Evolutionary conservation across 1,140 invertebrate species (phyloP).

Genomic region (Druon quercuslanigerum): DNA sequence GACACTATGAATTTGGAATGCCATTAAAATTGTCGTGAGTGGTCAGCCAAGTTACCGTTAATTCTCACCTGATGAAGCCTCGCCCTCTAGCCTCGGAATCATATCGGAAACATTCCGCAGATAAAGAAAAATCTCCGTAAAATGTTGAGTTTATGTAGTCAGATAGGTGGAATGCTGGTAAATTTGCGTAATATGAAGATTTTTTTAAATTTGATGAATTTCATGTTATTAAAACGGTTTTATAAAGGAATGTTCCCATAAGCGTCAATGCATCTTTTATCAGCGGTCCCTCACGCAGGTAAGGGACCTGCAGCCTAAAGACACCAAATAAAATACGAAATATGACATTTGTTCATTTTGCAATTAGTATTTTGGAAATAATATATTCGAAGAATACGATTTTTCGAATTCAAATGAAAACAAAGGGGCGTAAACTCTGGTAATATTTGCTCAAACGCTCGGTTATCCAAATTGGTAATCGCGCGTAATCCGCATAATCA

Average conservation of each 20-base stretch:
- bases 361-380: too few relatives aligned
- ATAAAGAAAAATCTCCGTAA: constrained; percentile 43
- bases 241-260: constrained; percentile 8
- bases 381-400: too few relatives aligned
- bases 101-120: constrained; percentile 50
- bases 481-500: too few relatives aligned
- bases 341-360: background rate
- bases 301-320: too few relatives aligned
- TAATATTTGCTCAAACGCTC: too few relatives aligned
- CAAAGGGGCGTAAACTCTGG: too few relatives aligned
- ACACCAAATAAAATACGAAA: constrained; percentile 19
- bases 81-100: constrained; percentile 45
- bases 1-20: constrained; percentile 35
- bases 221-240: too few relatives aligned
- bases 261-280: too few relatives aligned
- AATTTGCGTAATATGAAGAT: background rate
- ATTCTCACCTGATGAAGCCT: constrained; percentile 41
- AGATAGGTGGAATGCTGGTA: background rate
- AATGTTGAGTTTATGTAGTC: background rate
- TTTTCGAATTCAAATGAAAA: too few relatives aligned
- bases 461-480: too few relatives aligned
- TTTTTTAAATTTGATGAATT: too few relatives aligned
- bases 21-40: constrained; percentile 47
- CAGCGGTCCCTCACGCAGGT: too few relatives aligned
- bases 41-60: constrained; percentile 49